Base-by-base conservation (phyloP, 2,888 invertebrate species). In the Opisthograptis luteolata region DNA sequence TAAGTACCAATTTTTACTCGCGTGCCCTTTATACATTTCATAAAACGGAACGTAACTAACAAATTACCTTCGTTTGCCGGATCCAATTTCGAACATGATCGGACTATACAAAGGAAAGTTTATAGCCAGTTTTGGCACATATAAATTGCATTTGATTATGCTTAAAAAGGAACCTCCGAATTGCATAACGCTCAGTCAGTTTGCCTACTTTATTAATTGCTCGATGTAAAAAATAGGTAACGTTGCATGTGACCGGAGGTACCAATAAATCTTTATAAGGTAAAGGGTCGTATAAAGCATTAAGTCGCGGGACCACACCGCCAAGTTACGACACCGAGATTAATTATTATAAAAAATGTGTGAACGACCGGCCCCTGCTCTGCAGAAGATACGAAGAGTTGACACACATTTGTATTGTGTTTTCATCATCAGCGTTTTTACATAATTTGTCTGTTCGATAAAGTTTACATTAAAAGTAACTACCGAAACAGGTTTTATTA, bases 331-430 rank as follows among this genome's bases (percentile, higher is more conserved):
- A 71, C 81, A 84, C 66, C 55, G 62, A 66, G 66, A 72, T 66
- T 66, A 67, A 31, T 41, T 46, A 44, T 40, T 5, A 71, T 73
- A 75, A 79, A 76, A 77, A 77, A 73, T 79, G 73, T 76, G 79
- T 68, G 73, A 77, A 72, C 64, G 71, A 73, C 70, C 70, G 66
- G 66, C 68, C 68, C 66, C 66, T 68, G 64, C 62, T 60, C 58
- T 63, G 64, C 64, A 47, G 68, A 68, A 64, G 67, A 70, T 66
- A 60, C 61, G 62, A 68, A 63, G 62, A 70, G 70, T 70, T 74
- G 73, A 70, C 74, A 77, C 58, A 76, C 70, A 68, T 68, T 62
- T 62, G 57, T 54, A 68, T 68, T 62, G 49, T 64, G 62, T 66
- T 68, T 73, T 70, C 66, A 61, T 64, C 66, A 72, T 62, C 62